phyloP scores from a whole-genome alignment of 1,140 invertebrate species.

The Chymomyza costata region DNA sequence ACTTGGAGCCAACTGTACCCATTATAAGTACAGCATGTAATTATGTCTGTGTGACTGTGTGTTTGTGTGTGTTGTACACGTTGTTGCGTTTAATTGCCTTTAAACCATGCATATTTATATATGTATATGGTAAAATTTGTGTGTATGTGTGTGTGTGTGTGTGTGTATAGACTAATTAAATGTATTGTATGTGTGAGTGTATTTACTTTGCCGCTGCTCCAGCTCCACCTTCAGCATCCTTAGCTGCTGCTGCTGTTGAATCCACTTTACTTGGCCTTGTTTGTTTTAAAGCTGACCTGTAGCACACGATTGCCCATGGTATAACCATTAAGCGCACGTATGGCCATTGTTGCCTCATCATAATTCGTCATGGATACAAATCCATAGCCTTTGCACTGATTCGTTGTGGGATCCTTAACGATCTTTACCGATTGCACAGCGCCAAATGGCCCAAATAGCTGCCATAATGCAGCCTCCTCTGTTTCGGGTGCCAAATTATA shows the following conservation, averaged over 20 bases:
- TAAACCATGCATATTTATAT: conserved; percentile 71
- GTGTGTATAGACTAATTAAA: conserved; percentile 30
- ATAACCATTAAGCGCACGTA: conserved; percentile 98
- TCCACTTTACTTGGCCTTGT: conserved; percentile 82
- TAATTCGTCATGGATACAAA: conserved; percentile 99
- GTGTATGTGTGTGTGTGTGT: conserved; percentile 22
- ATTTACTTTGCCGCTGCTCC: conserved; percentile 23
- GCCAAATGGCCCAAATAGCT: conserved; percentile 98
- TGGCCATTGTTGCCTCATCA: conserved; percentile 97
- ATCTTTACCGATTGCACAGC: conserved; percentile 99
- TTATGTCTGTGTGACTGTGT: conserved; percentile 13
- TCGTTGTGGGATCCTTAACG: conserved; percentile 97
- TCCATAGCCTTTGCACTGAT: conserved; percentile 99
- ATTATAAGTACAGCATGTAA: neutral
- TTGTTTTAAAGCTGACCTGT: conserved; percentile 98
- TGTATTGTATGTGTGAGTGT: conserved; percentile 22
- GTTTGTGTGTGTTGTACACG: conserved; percentile 56
- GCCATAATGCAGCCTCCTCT: conserved; percentile 98
- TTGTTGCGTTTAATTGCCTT: conserved; percentile 68
- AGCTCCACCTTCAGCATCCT: neutral
- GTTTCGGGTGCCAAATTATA: conserved; percentile 99
- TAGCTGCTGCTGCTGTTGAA: neutral
- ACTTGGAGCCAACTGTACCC: neutral
- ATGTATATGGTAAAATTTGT: conserved; percentile 36
- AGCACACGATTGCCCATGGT: conserved; percentile 96